A percentile compares a stretch with the other conserved stretches of the same genome.
phyloP scores from a whole-genome alignment of 2,888 invertebrate species.

The Candidula unifasciata region DNA sequence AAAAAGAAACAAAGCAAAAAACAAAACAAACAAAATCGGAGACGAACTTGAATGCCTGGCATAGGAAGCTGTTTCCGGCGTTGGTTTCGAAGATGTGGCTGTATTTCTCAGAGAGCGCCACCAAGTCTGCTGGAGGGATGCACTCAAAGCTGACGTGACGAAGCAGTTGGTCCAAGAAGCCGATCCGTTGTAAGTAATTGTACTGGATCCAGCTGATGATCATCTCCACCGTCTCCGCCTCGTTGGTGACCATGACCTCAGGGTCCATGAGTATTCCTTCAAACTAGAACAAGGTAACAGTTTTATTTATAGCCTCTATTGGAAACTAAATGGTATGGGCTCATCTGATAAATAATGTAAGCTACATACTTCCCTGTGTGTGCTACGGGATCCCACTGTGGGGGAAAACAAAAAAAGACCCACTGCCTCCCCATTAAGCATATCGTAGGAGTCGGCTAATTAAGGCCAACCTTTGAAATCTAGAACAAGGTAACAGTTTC shows the following conservation, averaged over 20 bases:
- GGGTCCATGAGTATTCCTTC: constrained; percentile 38
- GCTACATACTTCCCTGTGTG: no score
- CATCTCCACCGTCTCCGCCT: constrained; percentile 29
- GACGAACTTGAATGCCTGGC: constrained; percentile 37
- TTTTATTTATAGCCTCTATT: no score
- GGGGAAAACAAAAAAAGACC: no score
- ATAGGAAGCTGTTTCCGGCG: neutral
- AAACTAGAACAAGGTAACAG: constrained; percentile 1
- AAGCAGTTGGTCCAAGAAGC: constrained; percentile 1
- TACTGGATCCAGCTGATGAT: constrained; percentile 38
- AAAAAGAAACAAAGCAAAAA: no score
- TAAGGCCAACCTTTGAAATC: no score
- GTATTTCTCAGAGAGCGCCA: constrained; percentile 20
- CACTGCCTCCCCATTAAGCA: no score
- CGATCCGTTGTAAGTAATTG: constrained; percentile 1
- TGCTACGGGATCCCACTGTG: no score
- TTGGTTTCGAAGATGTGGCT: constrained; percentile 24
- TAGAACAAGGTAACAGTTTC: neutral
- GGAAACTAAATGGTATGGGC: no score
- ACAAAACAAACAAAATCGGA: neutral
- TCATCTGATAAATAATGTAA: no score
- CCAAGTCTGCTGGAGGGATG: constrained; percentile 36
- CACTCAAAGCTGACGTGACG: constrained; percentile 30
- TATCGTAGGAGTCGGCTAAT: no score
- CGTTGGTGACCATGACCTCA: constrained; percentile 38